phyloP scores from a whole-genome alignment of 2,113 vertebrate species.

The Hirundichthys speculiger region DNA sequence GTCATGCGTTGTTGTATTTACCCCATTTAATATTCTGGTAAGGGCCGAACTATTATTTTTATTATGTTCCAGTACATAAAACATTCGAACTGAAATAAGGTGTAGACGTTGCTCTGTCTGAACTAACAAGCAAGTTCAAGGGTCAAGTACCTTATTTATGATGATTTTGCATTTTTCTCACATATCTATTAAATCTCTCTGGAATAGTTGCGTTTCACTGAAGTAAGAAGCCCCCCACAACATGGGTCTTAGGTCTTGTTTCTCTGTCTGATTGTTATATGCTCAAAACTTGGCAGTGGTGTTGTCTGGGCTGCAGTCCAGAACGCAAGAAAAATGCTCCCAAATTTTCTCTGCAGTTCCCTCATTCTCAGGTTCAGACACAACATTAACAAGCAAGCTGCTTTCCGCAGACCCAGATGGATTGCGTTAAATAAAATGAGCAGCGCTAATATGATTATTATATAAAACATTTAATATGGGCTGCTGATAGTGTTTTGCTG shows the following conservation, averaged over 20 bases:
- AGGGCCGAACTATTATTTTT: no score
- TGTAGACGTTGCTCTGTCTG: background rate
- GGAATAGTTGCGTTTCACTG: slow-evolving; percentile 41
- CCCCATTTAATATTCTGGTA: no score
- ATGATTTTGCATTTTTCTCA: slow-evolving; percentile 42
- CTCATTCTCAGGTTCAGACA: slow-evolving; percentile 62
- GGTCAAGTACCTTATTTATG: slow-evolving; percentile 42
- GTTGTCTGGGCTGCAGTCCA: slow-evolving; percentile 69
- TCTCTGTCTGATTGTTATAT: slow-evolving; percentile 62
- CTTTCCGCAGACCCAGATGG: slow-evolving; percentile 55
- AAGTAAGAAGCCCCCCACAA: slow-evolving; percentile 39
- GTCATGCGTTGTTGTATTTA: no score
- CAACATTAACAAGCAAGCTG: slow-evolving; percentile 62
- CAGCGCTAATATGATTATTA: slow-evolving; percentile 61
- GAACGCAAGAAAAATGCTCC: slow-evolving; percentile 41
- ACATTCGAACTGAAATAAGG: no score
- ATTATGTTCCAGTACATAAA: no score
- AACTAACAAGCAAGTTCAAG: slow-evolving; percentile 27
- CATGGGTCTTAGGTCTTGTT: slow-evolving; percentile 62
- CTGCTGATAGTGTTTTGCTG: slow-evolving; percentile 58
- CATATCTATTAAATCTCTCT: slow-evolving; percentile 40
- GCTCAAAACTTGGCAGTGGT: slow-evolving; percentile 60
- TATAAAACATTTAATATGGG: slow-evolving; percentile 49
- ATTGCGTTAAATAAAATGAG: slow-evolving; percentile 66
- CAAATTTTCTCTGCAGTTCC: slow-evolving; percentile 59